Conservation (phyloP, 2,113 vertebrate species). For the Plecotus auritus region DNA sequence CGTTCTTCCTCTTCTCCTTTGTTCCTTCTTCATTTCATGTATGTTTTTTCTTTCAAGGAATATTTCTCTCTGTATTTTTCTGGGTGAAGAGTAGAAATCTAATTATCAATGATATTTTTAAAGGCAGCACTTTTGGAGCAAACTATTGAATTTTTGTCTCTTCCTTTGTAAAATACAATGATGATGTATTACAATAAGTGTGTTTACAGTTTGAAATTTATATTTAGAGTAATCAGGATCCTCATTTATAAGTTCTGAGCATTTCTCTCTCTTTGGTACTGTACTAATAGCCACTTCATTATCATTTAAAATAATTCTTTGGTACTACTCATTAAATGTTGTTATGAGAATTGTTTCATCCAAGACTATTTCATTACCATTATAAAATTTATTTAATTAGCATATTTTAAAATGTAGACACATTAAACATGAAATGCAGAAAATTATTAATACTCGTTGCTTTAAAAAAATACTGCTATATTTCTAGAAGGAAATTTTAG, state of each 20-base stretch:
- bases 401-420: conserved; percentile 41
- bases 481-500: conserved; percentile 22
- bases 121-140: neutral
- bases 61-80: neutral
- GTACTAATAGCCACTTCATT: conserved; percentile 58
- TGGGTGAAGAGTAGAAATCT: conserved; percentile 31
- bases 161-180: conserved; percentile 35
- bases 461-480: conserved; percentile 36
- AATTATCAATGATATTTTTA: conserved; percentile 14
- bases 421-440: conserved; percentile 45
- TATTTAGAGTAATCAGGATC: conserved; percentile 47
- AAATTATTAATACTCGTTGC: conserved; percentile 29
- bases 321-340: conserved; percentile 54
- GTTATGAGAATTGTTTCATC: conserved; percentile 57
- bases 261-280: neutral
- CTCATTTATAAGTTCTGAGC: conserved; percentile 45
- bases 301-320: conserved; percentile 60
- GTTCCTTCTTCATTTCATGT: neutral
- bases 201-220: conserved; percentile 51
- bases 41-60: neutral
- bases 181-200: neutral
- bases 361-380: conserved; percentile 48
- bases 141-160: conserved; percentile 33
- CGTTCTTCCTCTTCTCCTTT: neutral
- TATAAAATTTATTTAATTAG: conserved; percentile 58